Evolutionary conservation across 2,113 vertebrate species (phyloP).

Genomic region (Tautogolabrus adspersus): DNA sequence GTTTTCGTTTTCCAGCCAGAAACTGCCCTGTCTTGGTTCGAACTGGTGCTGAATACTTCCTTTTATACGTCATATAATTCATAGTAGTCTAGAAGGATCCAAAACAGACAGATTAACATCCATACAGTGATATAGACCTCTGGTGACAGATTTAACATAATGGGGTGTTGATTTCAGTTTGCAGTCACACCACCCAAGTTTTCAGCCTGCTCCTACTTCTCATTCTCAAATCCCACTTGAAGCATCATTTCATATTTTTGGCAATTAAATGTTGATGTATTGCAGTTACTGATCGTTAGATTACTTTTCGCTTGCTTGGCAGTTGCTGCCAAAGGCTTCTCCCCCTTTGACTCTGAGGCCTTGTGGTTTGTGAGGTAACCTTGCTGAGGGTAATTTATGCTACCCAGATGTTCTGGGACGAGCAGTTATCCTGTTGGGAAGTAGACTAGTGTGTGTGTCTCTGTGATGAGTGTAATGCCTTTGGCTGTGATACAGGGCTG

Average conservation of each 20-base stretch:
- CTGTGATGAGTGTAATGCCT: slow-evolving; percentile 44
- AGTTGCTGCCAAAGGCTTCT: slow-evolving; percentile 37
- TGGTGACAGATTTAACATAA: slow-evolving; percentile 45
- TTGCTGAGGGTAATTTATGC: slow-evolving; percentile 67
- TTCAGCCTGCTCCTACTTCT: slow-evolving; percentile 33
- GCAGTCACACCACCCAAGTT: slow-evolving; percentile 29
- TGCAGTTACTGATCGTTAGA: slow-evolving; percentile 48
- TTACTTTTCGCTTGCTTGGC: slow-evolving; percentile 43
- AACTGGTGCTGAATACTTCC: background rate
- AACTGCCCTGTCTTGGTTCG: too few species aligned
- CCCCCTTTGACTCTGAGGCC: slow-evolving; percentile 52
- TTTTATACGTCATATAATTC: slow-evolving; percentile 17
- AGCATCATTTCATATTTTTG: slow-evolving; percentile 57
- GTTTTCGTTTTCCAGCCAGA: too few species aligned
- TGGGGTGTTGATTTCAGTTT: slow-evolving; percentile 36
- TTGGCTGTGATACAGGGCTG: slow-evolving; percentile 34
- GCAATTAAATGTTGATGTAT: slow-evolving; percentile 60
- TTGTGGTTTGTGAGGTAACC: slow-evolving; percentile 64
- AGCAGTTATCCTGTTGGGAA: slow-evolving; percentile 55
- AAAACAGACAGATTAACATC: slow-evolving; percentile 10
- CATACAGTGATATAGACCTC: background rate
- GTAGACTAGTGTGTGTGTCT: slow-evolving; percentile 30
- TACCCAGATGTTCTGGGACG: slow-evolving; percentile 71
- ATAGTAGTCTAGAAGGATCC: background rate
- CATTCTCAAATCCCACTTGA: slow-evolving; percentile 48